Conservation (phyloP, 2,113 vertebrate species). For the Epinephelus fuscoguttatus region DNA sequence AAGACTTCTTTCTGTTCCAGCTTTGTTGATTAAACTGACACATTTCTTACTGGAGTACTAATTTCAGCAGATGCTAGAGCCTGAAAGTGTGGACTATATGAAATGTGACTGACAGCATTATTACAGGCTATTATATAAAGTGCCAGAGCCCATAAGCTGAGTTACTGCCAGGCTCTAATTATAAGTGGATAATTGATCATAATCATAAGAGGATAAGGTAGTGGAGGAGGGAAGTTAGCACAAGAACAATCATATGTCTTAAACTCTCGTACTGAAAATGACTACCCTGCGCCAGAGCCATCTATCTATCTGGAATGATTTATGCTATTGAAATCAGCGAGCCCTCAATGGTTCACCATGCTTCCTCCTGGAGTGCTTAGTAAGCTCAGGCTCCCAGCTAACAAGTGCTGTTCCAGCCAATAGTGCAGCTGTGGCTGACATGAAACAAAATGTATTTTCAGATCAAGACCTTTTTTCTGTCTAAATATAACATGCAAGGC, state of each 20-base stretch:
- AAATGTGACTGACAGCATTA: slow-evolving; percentile 77
- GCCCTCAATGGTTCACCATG: slow-evolving; percentile 12
- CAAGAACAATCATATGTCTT: slow-evolving; percentile 74
- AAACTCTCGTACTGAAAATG: slow-evolving; percentile 67
- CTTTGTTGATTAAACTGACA: slow-evolving; percentile 32
- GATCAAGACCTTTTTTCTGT: not conserved
- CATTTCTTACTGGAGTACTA: slow-evolving; percentile 36
- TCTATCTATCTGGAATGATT: slow-evolving; percentile 60
- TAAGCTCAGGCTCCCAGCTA: slow-evolving; percentile 27
- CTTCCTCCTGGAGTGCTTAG: slow-evolving; percentile 39
- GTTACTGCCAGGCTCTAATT: slow-evolving; percentile 78
- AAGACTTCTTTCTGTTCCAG: not conserved
- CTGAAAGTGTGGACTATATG: slow-evolving; percentile 53
- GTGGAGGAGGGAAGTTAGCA: slow-evolving; percentile 67
- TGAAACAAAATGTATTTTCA: slow-evolving; percentile 33
- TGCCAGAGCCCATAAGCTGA: slow-evolving; percentile 69
- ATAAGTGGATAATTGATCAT: slow-evolving; percentile 80
- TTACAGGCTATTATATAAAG: slow-evolving; percentile 76
- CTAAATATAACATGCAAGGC: slow-evolving; percentile 2
- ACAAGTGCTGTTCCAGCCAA: slow-evolving; percentile 13
- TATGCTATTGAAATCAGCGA: slow-evolving; percentile 54
- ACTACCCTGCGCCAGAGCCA: slow-evolving; percentile 59
- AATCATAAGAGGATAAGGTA: slow-evolving; percentile 75
- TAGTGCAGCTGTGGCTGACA: slow-evolving; percentile 40
- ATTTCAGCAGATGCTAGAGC: slow-evolving; percentile 50